Conservation (phyloP, 2,888 invertebrate genomes). For the Suillia variegata region DNA sequence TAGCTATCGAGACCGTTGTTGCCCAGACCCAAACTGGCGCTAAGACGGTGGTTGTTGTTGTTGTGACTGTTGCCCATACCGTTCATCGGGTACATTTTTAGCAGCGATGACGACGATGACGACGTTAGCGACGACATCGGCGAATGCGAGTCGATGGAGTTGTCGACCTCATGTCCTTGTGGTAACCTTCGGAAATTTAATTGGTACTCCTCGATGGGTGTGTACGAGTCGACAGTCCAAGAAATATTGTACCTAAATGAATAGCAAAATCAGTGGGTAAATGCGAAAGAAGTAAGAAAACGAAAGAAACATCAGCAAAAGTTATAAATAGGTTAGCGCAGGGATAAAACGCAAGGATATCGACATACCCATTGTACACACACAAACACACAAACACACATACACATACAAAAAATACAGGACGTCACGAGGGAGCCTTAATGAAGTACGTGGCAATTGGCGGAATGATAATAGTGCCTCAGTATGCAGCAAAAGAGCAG, state of each 20-base stretch:
- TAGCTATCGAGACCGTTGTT: constrained; percentile 47
- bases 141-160: constrained; percentile 57
- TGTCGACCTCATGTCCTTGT: constrained; percentile 63
- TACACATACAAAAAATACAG: too few species aligned
- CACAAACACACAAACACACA: too few species aligned
- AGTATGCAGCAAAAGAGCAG: neutral
- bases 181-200: constrained; percentile 69
- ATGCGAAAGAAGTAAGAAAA: neutral
- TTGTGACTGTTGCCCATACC: constrained; percentile 36
- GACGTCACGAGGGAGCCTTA: neutral
- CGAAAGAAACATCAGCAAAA: too few species aligned
- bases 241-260: constrained; percentile 68
- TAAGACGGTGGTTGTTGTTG: constrained; percentile 52
- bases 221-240: constrained; percentile 71
- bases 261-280: constrained; percentile 6
- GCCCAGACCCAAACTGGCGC: constrained; percentile 26
- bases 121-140: constrained; percentile 45
- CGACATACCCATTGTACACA: too few species aligned
- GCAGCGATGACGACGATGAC: constrained; percentile 44
- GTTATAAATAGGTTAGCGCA: neutral
- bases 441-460: constrained; percentile 21
- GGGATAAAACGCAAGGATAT: neutral
- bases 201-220: constrained; percentile 72
- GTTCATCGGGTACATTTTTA: constrained; percentile 47
- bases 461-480: constrained; percentile 1